Evolutionary conservation across 2,797 vertebrate genomes (phyloP).

Genomic region (Leptatherina wallacei): DNA sequence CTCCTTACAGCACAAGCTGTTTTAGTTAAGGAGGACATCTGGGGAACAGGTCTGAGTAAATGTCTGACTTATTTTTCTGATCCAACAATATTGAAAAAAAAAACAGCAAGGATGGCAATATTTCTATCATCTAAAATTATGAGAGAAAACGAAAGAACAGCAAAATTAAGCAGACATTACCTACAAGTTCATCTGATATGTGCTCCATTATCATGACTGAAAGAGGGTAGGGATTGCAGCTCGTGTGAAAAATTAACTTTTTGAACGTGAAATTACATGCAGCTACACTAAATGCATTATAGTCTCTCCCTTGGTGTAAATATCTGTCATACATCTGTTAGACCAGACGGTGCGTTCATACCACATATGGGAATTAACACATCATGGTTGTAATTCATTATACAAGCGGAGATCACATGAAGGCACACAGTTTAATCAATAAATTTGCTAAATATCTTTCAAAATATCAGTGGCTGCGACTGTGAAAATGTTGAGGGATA

Average conservation of each 20-base stretch:
- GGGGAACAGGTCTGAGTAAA: constrained; percentile 49
- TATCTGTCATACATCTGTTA: constrained; percentile 68
- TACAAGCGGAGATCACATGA: constrained; percentile 14
- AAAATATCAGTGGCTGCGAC: neutral
- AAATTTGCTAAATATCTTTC: constrained; percentile 7
- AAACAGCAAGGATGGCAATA: constrained; percentile 6
- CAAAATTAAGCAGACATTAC: neutral
- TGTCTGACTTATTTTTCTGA: constrained; percentile 35
- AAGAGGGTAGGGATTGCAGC: neutral
- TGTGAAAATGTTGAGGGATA: neutral
- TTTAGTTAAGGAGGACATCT: constrained; percentile 58
- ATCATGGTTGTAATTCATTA: constrained; percentile 37
- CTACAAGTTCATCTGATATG: neutral
- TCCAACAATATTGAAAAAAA: constrained; percentile 21
- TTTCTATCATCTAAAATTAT: neutral
- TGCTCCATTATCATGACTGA: neutral
- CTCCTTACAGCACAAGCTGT: constrained; percentile 48
- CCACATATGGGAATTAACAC: constrained; percentile 55
- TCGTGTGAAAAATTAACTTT: constrained; percentile 25
- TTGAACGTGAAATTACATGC: constrained; percentile 64
- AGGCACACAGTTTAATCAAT: constrained; percentile 1
- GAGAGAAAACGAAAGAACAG: neutral
- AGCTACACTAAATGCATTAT: constrained; percentile 63
- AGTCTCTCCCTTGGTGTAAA: constrained; percentile 44
- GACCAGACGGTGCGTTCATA: constrained; percentile 66